phyloP scores from a whole-genome alignment of 2,113 vertebrate genomes.

The Hemiprocne comata region DNA sequence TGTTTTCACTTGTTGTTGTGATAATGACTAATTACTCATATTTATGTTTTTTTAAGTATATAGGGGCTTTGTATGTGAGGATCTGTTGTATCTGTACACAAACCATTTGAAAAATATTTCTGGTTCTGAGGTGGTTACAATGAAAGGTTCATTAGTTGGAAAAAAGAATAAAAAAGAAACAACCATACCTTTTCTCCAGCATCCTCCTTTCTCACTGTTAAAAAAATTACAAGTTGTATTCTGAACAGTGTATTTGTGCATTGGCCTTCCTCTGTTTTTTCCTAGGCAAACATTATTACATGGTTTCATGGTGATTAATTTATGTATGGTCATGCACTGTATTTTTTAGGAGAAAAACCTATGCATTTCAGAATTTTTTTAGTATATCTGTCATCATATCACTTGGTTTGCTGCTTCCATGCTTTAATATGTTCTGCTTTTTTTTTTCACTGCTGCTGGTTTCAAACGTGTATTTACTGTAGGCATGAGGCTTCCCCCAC shows the following conservation, averaged over 20 bases:
- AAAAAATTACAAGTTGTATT: not conserved
- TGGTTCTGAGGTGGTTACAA: not conserved
- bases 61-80: not conserved
- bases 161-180: not conserved
- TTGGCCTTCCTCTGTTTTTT: not conserved
- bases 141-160: not conserved
- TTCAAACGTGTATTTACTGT: not conserved
- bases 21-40: not conserved
- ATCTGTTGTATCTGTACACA: not conserved
- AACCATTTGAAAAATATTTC: not conserved
- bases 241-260: not conserved
- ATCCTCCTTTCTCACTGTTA: not conserved
- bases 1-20: not conserved
- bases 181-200: not conserved
- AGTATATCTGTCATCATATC: not conserved
- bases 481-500: accelerated
- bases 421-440: not conserved
- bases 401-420: not conserved
- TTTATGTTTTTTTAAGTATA: not conserved
- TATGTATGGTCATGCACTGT: not conserved
- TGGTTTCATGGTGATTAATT: not conserved
- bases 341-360: not conserved
- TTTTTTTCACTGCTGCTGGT: not conserved
- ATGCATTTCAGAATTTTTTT: accelerated
- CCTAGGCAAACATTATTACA: not conserved